Evolutionary conservation across 1,140 invertebrate genomes (phyloP).

Genomic region (Limonius californicus): DNA sequence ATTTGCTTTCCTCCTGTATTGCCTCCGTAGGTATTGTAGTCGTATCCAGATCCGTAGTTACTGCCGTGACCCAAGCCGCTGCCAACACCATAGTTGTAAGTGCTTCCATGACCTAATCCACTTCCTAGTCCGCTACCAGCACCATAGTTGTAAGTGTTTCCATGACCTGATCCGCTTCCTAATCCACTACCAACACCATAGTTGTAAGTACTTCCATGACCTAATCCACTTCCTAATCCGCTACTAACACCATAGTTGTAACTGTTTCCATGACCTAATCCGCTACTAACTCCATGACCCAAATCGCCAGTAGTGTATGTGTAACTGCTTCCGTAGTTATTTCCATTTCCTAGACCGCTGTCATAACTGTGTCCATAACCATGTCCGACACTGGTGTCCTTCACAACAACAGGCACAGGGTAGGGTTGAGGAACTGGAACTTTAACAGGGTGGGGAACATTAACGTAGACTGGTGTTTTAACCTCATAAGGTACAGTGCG

Average conservation of each 20-base stretch:
- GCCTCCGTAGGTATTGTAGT: too few species aligned
- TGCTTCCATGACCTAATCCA: neutral
- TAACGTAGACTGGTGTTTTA: conserved; percentile 42
- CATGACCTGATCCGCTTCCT: too few species aligned
- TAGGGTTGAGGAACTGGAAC: conserved; percentile 34
- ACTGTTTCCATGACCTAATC: too few species aligned
- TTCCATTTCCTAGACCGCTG: neutral
- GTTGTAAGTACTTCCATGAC: too few species aligned
- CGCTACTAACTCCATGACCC: neutral
- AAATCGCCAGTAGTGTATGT: too few species aligned
- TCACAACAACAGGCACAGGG: conserved; percentile 38
- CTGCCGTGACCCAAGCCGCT: neutral
- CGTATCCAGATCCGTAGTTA: too few species aligned
- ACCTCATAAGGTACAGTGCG: conserved; percentile 41
- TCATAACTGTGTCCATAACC: neutral
- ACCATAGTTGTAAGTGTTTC: too few species aligned
- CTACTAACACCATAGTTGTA: too few species aligned
- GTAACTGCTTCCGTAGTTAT: too few species aligned
- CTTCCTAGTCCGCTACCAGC: neutral
- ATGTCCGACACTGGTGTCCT: conserved; percentile 31
- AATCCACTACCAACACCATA: too few species aligned
- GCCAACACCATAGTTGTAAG: too few species aligned
- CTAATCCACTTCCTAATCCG: neutral
- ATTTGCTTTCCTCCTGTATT: too few species aligned
- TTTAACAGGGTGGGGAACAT: conserved; percentile 40